Conservation (phyloP, 2,113 vertebrate species). For the Engystomops pustulosus region DNA sequence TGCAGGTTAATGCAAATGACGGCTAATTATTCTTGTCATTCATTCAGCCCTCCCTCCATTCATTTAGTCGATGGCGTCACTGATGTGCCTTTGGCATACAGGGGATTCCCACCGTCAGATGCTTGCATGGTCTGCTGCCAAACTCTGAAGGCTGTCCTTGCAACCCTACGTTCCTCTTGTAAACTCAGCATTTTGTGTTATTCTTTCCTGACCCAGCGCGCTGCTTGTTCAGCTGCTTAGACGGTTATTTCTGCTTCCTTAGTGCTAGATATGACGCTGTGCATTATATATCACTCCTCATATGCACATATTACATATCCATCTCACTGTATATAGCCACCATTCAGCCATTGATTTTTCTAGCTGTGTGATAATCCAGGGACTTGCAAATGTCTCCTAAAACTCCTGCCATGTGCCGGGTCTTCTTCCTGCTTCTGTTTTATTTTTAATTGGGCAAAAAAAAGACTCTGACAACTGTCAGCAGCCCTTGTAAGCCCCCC, state of each 20-base stretch:
- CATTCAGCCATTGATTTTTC: neutral
- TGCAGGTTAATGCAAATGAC: neutral
- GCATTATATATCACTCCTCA: neutral
- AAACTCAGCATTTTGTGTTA: neutral
- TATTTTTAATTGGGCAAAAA: constrained; percentile 57
- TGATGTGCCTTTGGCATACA: constrained; percentile 49
- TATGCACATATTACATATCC: neutral
- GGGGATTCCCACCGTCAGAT: constrained; percentile 54
- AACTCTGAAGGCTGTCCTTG: neutral
- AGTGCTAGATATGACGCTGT: neutral
- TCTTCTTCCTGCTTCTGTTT: constrained; percentile 53
- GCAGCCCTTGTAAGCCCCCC: constrained; percentile 12
- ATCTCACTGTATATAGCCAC: neutral
- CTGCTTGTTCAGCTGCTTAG: neutral
- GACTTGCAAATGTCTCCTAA: neutral
- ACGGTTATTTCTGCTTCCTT: neutral
- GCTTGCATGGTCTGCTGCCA: constrained; percentile 10
- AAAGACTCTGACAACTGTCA: constrained; percentile 46
- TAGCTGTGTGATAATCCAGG: no score
- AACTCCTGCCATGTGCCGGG: constrained; percentile 36
- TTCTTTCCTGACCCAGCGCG: neutral
- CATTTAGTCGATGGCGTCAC: constrained; percentile 43
- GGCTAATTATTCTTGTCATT: constrained; percentile 15
- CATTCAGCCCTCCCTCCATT: constrained; percentile 35
- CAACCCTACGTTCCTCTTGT: neutral